Base-by-base conservation (phyloP, 2,888 invertebrate genomes). In the Malacosoma neustria region DNA sequence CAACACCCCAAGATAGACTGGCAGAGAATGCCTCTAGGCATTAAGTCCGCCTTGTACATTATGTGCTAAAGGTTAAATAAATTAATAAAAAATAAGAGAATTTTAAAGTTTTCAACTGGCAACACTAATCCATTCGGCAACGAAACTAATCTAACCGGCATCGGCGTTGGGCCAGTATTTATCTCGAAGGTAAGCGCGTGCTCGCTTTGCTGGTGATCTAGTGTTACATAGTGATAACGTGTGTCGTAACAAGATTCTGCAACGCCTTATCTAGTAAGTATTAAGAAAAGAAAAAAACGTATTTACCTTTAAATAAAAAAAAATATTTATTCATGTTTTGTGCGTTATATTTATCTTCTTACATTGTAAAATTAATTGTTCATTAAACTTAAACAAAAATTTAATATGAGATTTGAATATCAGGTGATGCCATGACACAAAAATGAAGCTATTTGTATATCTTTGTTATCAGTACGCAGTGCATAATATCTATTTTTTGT, bases 141-240 rank as follows among this genome's bases (percentile, higher is more conserved):
- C 6, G 22, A 22, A 22, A 22, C 22, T 22, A 22, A 22, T 22
- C 22, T 22, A 22, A 22, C 5, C 6, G 22, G 6, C 9, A 22
- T 7, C 22, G 22, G 6, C 22, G 9, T 7, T 9, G 7, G 9
- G 22, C 22, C 22, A 22, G 22, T 22, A 15, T 66, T 70, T 66
- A 74, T 74, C 67, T 68, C 58, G 48, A 41, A 48, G 52, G 53
- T 48, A 55, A 54, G 48, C 53, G 54, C 48, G 54, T 43, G 45
- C 43, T 46, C 51, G 48, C 49, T 40, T 41, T 34, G 37, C 34
- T 41, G 36, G 65, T 73, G 69, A 72, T 68, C 68, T 68, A 61
- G 46, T 58, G 53, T 63, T 52, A 61, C 51, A 51, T 50, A 62
- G 76, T 79, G 81, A 77, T 76, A 80, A 68, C 62, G 61, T 64